A percentile compares a stretch with the other conserved stretches of the same genome.
These are phyloP conservation scores for Nasonovia ribisnigri DNA, from an alignment of 2,888 invertebrate species.

Conservation along the genomic window DNA sequence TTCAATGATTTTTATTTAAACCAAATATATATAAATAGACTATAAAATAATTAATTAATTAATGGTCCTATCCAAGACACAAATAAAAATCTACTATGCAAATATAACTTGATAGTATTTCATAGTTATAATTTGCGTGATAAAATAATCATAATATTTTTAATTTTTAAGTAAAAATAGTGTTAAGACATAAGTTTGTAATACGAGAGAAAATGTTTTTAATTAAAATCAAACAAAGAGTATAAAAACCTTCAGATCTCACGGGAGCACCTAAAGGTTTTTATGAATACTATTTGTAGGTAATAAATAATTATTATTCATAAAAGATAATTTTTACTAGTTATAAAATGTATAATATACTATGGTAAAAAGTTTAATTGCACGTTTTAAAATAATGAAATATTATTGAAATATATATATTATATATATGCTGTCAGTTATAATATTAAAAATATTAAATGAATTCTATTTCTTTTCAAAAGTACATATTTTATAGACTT, in stretches of 20 bases:
- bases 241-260: background rate
- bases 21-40: background rate
- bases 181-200: background rate
- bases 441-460: background rate
- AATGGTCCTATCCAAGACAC: background rate
- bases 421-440: background rate
- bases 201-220: background rate
- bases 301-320: constrained; percentile 43
- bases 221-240: constrained; percentile 42
- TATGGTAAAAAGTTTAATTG: background rate
- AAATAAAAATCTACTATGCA: background rate
- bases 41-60: background rate
- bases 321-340: constrained; percentile 13
- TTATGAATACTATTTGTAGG: background rate
- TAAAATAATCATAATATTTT: background rate
- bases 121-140: background rate
- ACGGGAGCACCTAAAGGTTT: background rate
- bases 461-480: background rate
- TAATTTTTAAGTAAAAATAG: background rate
- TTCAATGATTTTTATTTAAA: background rate
- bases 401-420: background rate
- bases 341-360: constrained; percentile 31
- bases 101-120: background rate
- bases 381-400: background rate
- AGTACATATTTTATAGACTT: background rate